These are phyloP conservation scores for Cyanoramphus novaezelandiae DNA, from an alignment of 2,113 vertebrate species.

Conservation along the genomic window DNA sequence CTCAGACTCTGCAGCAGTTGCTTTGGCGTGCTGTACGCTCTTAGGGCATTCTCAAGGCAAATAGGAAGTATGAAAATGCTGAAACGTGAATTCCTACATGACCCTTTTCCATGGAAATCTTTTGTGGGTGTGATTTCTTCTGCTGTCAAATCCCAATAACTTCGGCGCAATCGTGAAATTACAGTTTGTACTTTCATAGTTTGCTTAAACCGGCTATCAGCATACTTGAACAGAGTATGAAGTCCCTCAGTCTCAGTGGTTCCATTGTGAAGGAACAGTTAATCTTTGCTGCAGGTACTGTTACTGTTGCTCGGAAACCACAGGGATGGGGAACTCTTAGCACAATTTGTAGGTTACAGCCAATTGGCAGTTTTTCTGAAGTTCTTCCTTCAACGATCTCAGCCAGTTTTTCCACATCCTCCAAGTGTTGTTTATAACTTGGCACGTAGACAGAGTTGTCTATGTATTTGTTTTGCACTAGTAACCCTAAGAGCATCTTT, in stretches of 20 bases:
- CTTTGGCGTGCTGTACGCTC: not conserved
- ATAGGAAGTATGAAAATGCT: conserved; percentile 4
- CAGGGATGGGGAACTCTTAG: not conserved
- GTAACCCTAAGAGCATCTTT: not conserved
- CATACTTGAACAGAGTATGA: not conserved
- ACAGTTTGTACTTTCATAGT: not conserved
- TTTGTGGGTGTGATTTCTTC: not conserved
- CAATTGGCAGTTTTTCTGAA: not conserved
- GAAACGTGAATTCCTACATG: not conserved
- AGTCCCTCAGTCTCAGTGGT: not conserved
- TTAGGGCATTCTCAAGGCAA: not conserved
- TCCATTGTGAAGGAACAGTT: not conserved
- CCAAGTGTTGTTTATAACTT: not conserved
- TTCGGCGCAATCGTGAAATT: not conserved
- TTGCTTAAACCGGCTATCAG: not conserved
- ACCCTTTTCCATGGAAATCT: not conserved
- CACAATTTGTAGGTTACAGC: not conserved
- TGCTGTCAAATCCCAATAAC: not conserved
- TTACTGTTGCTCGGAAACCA: not conserved
- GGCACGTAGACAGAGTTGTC: not conserved
- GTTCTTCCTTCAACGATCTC: not conserved
- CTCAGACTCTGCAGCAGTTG: not conserved
- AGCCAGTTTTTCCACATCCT: not conserved
- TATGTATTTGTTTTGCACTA: not conserved
- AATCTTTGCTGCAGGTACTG: not conserved